phyloP scores from a whole-genome alignment of 2,113 vertebrate species.

The human region DNA sequence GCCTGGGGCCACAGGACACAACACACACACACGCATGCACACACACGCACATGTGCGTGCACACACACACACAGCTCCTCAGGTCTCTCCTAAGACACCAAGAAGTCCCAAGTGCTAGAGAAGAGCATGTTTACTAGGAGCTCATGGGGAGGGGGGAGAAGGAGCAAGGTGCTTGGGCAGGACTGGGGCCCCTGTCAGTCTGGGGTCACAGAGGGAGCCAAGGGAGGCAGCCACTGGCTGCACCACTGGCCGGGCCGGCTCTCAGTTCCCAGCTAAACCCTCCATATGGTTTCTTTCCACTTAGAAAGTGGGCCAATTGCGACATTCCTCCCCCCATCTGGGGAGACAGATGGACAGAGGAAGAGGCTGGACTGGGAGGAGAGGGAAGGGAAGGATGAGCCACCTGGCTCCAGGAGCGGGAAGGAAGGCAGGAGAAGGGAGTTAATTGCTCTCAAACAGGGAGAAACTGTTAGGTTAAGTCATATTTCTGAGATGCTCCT shows the following conservation, averaged over 20 bases:
- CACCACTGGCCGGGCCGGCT: neutral
- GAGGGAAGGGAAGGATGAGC: constrained; percentile 57
- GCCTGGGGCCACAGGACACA: neutral
- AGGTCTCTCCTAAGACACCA: neutral
- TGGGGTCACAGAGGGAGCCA: neutral
- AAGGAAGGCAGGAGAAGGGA: neutral
- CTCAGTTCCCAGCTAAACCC: neutral
- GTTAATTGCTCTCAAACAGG: neutral
- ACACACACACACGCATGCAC: neutral
- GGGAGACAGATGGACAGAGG: constrained; percentile 85
- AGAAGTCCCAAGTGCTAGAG: neutral
- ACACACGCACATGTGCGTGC: accelerated
- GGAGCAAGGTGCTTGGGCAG: neutral
- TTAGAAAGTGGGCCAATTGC: constrained; percentile 76
- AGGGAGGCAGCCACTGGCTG: neutral
- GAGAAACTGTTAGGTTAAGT: neutral
- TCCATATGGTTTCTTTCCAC: constrained; percentile 70
- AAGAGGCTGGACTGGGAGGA: constrained; percentile 62
- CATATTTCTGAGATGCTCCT: neutral
- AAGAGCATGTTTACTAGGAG: no score
- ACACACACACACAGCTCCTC: no score
- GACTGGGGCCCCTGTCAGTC: neutral
- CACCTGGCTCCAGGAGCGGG: constrained; percentile 38
- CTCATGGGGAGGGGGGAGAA: neutral
- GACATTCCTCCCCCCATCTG: constrained; percentile 79